phyloP scores from a whole-genome alignment of 2,888 invertebrate species.

The Limnephilus auricula region DNA sequence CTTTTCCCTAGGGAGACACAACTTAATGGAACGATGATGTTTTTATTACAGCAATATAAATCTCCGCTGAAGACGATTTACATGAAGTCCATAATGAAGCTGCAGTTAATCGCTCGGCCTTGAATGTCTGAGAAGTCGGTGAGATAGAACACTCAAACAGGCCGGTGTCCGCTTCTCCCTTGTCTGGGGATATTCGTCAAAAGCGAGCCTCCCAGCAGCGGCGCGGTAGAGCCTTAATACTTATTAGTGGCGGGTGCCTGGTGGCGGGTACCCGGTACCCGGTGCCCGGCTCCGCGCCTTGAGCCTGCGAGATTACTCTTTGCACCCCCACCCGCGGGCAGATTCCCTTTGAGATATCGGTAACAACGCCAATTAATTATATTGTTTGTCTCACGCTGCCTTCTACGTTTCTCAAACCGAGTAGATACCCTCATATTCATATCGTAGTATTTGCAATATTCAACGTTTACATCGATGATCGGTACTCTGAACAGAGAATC shows the following conservation, averaged over 20 bases:
- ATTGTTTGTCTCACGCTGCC: constrained; percentile 37
- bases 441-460: not conserved
- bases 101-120: not conserved
- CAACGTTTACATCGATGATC: not conserved
- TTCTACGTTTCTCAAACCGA: not conserved
- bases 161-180: not conserved
- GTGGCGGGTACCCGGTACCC: not conserved
- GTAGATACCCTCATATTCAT: not conserved
- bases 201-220: not conserved
- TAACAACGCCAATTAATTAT: constrained; percentile 54
- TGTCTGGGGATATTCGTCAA: constrained; percentile 26
- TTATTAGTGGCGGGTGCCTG: not conserved
- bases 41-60: not conserved
- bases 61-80: not conserved
- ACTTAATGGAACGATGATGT: constrained; percentile 2
- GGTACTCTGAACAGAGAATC: no score
- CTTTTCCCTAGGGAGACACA: not conserved
- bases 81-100: not conserved
- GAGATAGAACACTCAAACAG: not conserved
- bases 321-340: constrained; percentile 15
- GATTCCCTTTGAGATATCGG: constrained; percentile 52
- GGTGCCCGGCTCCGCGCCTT: not conserved
- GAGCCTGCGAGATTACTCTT: constrained; percentile 36
- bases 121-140: constrained; percentile 2
- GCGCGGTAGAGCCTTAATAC: not conserved